Evolutionary conservation across 2,888 invertebrate species (phyloP), one percentile per base, ranked within the genome.

Genomic region (Tanytarsus gracilentus): DNA sequence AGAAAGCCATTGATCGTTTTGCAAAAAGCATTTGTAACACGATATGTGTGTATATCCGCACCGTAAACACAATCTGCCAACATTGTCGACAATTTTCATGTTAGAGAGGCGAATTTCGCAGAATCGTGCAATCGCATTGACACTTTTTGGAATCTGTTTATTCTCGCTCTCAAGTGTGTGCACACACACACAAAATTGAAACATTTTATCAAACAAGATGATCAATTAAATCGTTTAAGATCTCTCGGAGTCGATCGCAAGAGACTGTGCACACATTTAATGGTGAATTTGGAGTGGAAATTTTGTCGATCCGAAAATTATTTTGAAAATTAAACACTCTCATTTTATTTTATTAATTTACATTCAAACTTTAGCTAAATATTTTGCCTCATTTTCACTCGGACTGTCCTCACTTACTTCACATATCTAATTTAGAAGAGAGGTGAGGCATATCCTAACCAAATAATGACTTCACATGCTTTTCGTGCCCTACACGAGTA

Each of bases 221-320:
- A 58, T 58, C 58, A 58, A 58, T 58, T 58, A 58, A 58, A 58
- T 58, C 40, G 44, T 44, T 58, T 58, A 30, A 48, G 27, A 58
- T 48, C 48, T 18, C 48, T 16, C 21, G 7, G 55, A 30, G 44
- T 48, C 21, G 9, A 30, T 48, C 48, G 25, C 44, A 27, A 26
- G 58, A 58, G 52, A 29, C 29, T 18, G 23, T 30, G 33, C 21
- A 56, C 40, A 56, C 39, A 40, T 16, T 56, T 39, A 40, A 56
- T 56, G 55, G n/a, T n/a, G n/a, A n/a, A n/a, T n/a, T n/a, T n/a
- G n/a, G n/a, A n/a, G n/a, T n/a, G n/a, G n/a, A n/a, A n/a, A n/a
- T n/a, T n/a, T n/a, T n/a, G n/a, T n/a, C n/a, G n/a, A n/a, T n/a
- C n/a, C n/a, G n/a, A n/a, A n/a, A n/a, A n/a, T n/a, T n/a, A n/a